Conservation (phyloP, 2,888 invertebrate species). For the Eurytoma adleriae region DNA sequence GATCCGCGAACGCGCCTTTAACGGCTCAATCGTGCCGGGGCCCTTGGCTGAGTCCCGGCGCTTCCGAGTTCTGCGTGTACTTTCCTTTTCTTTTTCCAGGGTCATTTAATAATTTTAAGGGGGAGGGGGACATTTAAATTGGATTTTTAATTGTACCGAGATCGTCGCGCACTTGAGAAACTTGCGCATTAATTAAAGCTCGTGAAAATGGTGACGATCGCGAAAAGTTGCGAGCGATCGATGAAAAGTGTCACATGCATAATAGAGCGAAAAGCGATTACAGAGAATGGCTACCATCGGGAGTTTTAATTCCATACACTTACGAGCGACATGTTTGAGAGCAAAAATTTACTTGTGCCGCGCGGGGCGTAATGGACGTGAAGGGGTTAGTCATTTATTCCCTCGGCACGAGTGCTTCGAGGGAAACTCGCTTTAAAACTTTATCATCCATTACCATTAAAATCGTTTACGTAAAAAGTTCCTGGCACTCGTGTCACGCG, state of each 20-base stretch:
- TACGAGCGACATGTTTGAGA: background rate
- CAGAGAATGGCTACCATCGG: background rate
- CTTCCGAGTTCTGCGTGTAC: background rate
- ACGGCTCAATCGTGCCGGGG: slow-evolving; percentile 43
- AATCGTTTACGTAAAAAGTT: background rate
- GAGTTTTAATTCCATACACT: slow-evolving; percentile 16
- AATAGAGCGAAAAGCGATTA: too few relatives aligned
- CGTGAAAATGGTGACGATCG: too few relatives aligned
- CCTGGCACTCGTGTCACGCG: too few relatives aligned
- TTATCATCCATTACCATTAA: slow-evolving; percentile 30
- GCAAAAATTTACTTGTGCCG: slow-evolving; percentile 17
- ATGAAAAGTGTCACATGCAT: too few relatives aligned
- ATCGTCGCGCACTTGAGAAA: too few relatives aligned
- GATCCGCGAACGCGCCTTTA: slow-evolving; percentile 21
- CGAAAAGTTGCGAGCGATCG: too few relatives aligned
- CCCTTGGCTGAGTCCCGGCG: background rate
- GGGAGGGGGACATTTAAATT: too few relatives aligned
- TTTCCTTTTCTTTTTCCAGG: too few relatives aligned
- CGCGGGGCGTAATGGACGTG: slow-evolving; percentile 7
- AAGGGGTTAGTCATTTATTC: slow-evolving; percentile 28
- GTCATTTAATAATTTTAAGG: too few relatives aligned
- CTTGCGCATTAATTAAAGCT: too few relatives aligned
- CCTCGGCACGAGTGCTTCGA: slow-evolving; percentile 2
- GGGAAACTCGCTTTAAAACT: slow-evolving; percentile 34
- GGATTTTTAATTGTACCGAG: too few relatives aligned